Conservation (phyloP, 2,113 vertebrate species). For the Lasiurus borealis region DNA sequence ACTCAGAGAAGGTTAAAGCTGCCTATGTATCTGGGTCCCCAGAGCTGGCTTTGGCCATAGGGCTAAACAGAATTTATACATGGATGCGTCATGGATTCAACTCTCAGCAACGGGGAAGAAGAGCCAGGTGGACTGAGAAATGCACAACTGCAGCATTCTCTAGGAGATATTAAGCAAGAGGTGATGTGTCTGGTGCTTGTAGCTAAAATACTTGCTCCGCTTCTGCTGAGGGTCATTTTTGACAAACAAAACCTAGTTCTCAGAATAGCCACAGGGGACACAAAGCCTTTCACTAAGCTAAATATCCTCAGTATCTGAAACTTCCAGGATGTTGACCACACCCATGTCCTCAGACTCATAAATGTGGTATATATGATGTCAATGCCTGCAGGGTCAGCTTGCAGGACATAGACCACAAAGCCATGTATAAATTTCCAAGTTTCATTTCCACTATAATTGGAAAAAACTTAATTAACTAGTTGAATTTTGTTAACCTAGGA, state of each 20-base stretch:
- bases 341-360: not conserved
- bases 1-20: not conserved
- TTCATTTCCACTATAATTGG: not conserved
- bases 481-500: conserved; percentile 30
- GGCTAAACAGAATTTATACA: not conserved
- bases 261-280: not conserved
- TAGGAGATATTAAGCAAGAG: not conserved
- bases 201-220: not conserved
- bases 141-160: not conserved
- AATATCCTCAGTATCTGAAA: not conserved
- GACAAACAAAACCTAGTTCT: not conserved
- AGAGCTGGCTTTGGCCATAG: not conserved
- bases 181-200: not conserved
- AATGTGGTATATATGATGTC: not conserved
- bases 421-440: not conserved
- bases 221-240: conserved; percentile 5
- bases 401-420: not conserved
- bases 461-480: not conserved
- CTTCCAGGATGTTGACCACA: not conserved
- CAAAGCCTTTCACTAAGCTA: not conserved
- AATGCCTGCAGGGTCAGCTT: not conserved
- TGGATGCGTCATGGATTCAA: not conserved
- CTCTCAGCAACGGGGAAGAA: not conserved
- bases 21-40: not conserved
- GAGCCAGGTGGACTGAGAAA: not conserved